These are phyloP conservation scores for Cherax quadricarinatus DNA, from an alignment of 1,140 invertebrate genomes.

Conservation along the genomic window DNA sequence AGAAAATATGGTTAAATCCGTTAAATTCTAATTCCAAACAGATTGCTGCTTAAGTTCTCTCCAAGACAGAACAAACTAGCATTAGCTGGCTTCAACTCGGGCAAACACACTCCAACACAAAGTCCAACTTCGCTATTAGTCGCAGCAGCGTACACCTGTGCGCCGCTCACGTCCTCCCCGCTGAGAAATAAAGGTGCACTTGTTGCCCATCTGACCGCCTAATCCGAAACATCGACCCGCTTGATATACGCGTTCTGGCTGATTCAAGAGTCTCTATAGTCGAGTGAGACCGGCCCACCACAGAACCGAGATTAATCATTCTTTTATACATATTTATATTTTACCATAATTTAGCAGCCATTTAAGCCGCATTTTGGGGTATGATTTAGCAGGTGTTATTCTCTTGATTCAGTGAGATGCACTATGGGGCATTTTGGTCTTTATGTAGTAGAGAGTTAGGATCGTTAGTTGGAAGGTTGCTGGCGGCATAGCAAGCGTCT, in stretches of 20 bases:
- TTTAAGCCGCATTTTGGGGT: not conserved
- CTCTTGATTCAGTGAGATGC: too few species aligned
- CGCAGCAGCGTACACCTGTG: too few species aligned
- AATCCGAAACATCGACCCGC: not conserved
- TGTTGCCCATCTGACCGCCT: not conserved
- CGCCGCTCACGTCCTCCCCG: too few species aligned
- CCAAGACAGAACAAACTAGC: not conserved
- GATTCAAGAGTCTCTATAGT: not conserved
- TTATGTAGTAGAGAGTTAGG: not conserved
- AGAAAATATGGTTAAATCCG: slow-evolving; percentile 10
- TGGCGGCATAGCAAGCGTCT: not conserved
- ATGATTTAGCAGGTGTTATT: not conserved
- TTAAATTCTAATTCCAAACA: slow-evolving; percentile 3
- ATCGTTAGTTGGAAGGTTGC: not conserved
- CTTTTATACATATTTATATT: not conserved
- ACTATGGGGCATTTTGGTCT: not conserved
- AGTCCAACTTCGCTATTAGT: not conserved
- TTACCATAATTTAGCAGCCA: not conserved
- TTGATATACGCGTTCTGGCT: not conserved
- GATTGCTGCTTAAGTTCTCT: not conserved
- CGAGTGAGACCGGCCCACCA: not conserved
- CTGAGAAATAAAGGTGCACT: not conserved
- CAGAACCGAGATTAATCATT: not conserved
- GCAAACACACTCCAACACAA: not conserved
- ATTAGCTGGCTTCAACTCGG: not conserved